Conservation (phyloP, 1,140 invertebrate genomes). For the Penaeus japonicus region DNA sequence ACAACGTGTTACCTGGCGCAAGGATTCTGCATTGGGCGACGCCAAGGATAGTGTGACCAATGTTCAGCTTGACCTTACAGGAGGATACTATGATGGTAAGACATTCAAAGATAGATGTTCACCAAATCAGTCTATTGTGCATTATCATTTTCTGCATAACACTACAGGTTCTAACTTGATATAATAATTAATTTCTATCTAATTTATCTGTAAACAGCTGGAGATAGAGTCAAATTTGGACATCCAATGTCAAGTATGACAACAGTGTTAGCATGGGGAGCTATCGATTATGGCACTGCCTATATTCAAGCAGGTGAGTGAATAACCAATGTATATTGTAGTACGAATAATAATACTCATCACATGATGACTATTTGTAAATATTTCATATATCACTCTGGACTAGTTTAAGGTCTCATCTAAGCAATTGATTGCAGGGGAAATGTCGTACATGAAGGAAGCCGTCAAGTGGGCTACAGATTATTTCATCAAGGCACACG, state of each 20-base stretch:
- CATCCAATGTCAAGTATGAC: constrained; percentile 62
- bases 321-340: no score
- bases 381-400: not conserved
- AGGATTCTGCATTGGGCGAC: constrained; percentile 63
- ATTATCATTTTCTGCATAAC: not conserved
- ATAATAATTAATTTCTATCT: no score
- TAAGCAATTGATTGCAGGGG: not conserved
- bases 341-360: no score
- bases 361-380: not conserved
- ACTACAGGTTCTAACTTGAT: no score
- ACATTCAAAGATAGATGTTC: not conserved
- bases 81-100: constrained; percentile 64
- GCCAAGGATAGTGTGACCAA: constrained; percentile 60
- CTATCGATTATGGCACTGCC: constrained; percentile 59
- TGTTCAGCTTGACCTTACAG: constrained; percentile 61
- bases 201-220: constrained; percentile 54
- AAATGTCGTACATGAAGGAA: constrained; percentile 24
- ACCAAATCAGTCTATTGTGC: not conserved
- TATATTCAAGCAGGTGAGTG: constrained; percentile 23
- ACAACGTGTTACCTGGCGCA: constrained; percentile 63
- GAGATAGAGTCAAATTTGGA: constrained; percentile 64
- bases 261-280: constrained; percentile 63
- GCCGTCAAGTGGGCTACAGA: constrained; percentile 72
- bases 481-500: constrained; percentile 72
- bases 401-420: not conserved